These are phyloP conservation scores for Scelioninae gen. 1 DNA, from an alignment of 2,888 invertebrate species.

Conservation along the genomic window DNA sequence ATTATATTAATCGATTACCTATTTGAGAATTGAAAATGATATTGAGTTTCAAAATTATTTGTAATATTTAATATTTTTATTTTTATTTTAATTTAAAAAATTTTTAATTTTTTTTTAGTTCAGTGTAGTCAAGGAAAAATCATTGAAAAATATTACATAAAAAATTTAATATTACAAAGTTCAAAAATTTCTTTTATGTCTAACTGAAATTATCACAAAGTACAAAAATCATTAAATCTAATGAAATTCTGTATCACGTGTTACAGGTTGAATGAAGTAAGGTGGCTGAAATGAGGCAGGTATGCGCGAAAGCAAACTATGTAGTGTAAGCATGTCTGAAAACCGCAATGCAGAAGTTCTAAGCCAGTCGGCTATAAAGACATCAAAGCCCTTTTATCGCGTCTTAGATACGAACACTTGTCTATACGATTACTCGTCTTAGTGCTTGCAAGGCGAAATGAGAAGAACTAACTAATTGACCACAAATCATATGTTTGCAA, in stretches of 20 bases:
- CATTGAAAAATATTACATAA: background rate
- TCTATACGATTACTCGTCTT: conserved; percentile 15
- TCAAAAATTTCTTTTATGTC: too few relatives aligned
- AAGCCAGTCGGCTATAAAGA: conserved; percentile 63
- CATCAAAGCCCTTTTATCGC: conserved; percentile 67
- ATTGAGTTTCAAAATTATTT: too few relatives aligned
- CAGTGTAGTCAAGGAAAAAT: too few relatives aligned
- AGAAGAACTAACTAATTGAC: conserved; percentile 39
- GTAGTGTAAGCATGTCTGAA: conserved; percentile 49
- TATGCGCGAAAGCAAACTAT: conserved; percentile 63
- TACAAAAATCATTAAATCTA: conserved; percentile 28
- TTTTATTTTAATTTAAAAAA: too few relatives aligned
- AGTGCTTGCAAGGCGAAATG: conserved; percentile 16
- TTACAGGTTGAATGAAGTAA: conserved; percentile 51
- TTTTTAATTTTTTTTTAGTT: too few relatives aligned
- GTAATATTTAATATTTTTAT: too few relatives aligned
- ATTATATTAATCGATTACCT: too few relatives aligned
- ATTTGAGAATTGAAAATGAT: too few relatives aligned
- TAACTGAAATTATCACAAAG: background rate
- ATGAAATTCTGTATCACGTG: conserved; percentile 59
- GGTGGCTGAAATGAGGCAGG: conserved; percentile 49
- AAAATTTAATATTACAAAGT: too few relatives aligned
- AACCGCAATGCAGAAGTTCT: conserved; percentile 70
- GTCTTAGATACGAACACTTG: conserved; percentile 46
- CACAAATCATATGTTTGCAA: conserved; percentile 14